These are phyloP conservation scores for Neoascia interrupta DNA, from an alignment of 2,888 invertebrate genomes.

Conservation along the genomic window DNA sequence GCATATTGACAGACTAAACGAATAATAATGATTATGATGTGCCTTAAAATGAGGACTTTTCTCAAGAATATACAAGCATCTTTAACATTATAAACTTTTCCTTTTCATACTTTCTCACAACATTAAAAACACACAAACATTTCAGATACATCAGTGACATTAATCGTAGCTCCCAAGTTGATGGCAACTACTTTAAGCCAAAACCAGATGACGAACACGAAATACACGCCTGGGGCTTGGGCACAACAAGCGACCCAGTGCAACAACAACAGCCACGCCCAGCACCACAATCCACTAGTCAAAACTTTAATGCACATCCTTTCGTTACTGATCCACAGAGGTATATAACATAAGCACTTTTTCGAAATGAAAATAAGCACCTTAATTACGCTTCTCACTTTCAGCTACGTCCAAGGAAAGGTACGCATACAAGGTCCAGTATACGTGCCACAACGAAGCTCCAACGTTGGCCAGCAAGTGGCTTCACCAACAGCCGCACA, in stretches of 20 bases:
- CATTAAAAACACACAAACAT: constrained; percentile 34
- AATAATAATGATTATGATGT: background rate
- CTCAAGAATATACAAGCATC: background rate
- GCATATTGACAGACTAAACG: background rate
- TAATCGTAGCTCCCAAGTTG: constrained; percentile 82
- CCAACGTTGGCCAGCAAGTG: constrained; percentile 74
- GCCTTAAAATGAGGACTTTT: background rate
- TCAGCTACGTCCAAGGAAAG: constrained; percentile 53
- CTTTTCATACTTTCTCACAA: background rate
- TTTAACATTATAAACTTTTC: background rate
- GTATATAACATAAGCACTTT: constrained; percentile 71
- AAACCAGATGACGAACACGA: constrained; percentile 82
- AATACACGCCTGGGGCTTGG: constrained; percentile 84
- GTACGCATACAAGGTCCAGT: constrained; percentile 73
- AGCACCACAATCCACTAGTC: constrained; percentile 77
- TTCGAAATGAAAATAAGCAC: too few relatives aligned
- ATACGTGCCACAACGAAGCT: constrained; percentile 72
- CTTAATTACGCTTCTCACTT: too few relatives aligned
- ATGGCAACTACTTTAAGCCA: constrained; percentile 80
- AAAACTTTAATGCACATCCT: constrained; percentile 76
- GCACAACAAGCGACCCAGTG: constrained; percentile 77
- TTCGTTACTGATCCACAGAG: constrained; percentile 77
- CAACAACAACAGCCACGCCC: constrained; percentile 72
- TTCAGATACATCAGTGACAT: constrained; percentile 82
- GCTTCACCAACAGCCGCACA: constrained; percentile 75